Percentiles rank a stretch among this genome's conserved stretches.
Conservation (phyloP, 2,797 vertebrate genomes). For the Podargus strigoides region DNA sequence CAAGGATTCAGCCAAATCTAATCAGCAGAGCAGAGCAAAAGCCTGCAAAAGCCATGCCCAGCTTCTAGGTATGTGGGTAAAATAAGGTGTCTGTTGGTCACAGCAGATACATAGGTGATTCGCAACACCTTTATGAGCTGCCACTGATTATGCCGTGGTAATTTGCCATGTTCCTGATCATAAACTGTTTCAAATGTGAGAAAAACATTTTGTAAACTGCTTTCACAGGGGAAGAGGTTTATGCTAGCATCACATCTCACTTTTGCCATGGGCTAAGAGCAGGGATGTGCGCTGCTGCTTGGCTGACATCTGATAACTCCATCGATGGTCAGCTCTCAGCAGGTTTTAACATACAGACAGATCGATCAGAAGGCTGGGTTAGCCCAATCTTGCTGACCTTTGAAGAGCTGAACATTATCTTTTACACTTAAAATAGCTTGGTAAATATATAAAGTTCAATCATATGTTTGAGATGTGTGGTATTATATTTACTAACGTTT, state of each 20-base stretch:
- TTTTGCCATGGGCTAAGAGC: neutral
- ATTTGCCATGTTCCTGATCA: neutral
- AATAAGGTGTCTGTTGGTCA: neutral
- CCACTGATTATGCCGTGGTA: neutral
- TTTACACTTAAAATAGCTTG: neutral
- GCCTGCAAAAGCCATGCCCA: neutral
- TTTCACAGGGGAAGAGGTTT: neutral
- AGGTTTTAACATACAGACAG: neutral
- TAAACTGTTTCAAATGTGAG: neutral
- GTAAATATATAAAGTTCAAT: neutral
- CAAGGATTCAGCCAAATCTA: neutral
- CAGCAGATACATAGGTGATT: neutral
- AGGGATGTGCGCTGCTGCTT: neutral
- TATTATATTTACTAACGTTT: neutral
- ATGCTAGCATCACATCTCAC: neutral
- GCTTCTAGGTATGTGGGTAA: accelerated
- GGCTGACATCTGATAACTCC: neutral
- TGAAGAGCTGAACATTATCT: neutral
- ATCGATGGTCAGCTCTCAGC: neutral
- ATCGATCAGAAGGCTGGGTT: neutral
- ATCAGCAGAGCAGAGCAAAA: neutral
- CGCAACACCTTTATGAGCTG: neutral
- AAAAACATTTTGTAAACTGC: neutral
- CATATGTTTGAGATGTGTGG: neutral
- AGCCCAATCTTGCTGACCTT: neutral